These are phyloP conservation scores for Drosophila elegans DNA, from an alignment of 1,140 invertebrate genomes.

Conservation along the genomic window DNA sequence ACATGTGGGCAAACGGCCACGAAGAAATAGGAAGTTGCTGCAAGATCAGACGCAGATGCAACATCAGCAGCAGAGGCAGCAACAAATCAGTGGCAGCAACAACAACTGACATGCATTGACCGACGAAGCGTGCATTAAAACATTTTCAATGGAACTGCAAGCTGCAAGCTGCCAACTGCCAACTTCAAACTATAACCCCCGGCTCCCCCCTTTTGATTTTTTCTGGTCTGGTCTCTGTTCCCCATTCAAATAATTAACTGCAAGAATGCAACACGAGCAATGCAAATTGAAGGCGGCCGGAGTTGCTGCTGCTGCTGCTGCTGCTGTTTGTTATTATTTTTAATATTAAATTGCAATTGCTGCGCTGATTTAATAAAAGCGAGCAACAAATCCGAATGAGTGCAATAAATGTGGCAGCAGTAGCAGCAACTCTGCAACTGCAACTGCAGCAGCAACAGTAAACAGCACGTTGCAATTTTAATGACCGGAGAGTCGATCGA, in stretches of 20 bases:
- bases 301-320: constrained; percentile 16
- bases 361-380: constrained; percentile 82
- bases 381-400: constrained; percentile 70
- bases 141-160: constrained; percentile 81
- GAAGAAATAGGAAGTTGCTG: constrained; percentile 78
- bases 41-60: constrained; percentile 81
- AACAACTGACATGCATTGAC: constrained; percentile 76
- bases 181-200: constrained; percentile 14
- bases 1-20: constrained; percentile 74
- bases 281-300: constrained; percentile 54
- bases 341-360: constrained; percentile 84
- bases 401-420: constrained; percentile 75
- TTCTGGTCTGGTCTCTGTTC: constrained; percentile 38
- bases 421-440: constrained; percentile 19
- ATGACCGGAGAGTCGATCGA: constrained; percentile 75
- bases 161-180: constrained; percentile 22
- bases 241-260: constrained; percentile 78
- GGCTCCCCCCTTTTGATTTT: constrained; percentile 18
- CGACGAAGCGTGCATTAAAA: constrained; percentile 81
- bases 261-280: constrained; percentile 81
- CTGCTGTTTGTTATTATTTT: constrained; percentile 84
- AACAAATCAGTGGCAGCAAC: constrained; percentile 31
- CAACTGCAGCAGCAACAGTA: constrained; percentile 59
- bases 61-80: constrained; percentile 33
- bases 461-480: constrained; percentile 83